These are phyloP conservation scores for Cladorhizidae sp. DNA, from an alignment of 37 sponge, comb jelly and placozoan species.

Conservation along the genomic window DNA sequence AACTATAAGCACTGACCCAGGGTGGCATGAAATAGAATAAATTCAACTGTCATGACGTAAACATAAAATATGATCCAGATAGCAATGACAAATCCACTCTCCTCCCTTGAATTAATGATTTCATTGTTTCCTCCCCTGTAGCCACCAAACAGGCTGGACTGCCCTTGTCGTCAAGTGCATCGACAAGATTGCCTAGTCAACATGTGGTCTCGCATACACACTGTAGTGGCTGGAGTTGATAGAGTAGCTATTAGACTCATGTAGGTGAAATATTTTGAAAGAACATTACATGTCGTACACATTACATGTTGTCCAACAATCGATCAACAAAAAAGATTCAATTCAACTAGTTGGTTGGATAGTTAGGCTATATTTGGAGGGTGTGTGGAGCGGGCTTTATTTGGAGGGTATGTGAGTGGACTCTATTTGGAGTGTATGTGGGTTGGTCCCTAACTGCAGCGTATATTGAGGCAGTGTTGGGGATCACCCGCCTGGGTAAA, in stretches of 20 bases:
- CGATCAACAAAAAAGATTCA: conserved; percentile 24
- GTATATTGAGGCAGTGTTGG: too few relatives aligned
- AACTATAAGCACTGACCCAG: too few relatives aligned
- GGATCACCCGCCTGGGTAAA: too few relatives aligned
- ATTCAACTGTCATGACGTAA: too few relatives aligned
- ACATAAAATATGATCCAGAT: too few relatives aligned
- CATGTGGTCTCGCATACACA: too few relatives aligned
- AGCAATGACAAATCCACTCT: too few relatives aligned
- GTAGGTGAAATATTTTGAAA: neutral
- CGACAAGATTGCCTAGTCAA: conserved; percentile 86
- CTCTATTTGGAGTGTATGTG: conserved; percentile 2
- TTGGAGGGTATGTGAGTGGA: neutral
- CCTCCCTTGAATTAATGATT: too few relatives aligned
- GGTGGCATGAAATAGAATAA: too few relatives aligned
- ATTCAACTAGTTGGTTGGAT: neutral
- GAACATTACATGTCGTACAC: too few relatives aligned
- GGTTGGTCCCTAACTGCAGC: too few relatives aligned
- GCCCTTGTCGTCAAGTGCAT: conserved; percentile 80
- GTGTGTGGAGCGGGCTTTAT: conserved; percentile 1
- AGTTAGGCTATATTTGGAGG: neutral
- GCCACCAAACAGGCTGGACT: conserved; percentile 98
- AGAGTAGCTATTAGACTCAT: neutral
- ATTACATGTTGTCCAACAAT: conserved; percentile 24
- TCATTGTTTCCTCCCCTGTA: conserved; percentile 4
- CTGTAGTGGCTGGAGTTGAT: too few relatives aligned